Conservation (phyloP, 2,888 invertebrate species). For the Hydraecia micacea region DNA sequence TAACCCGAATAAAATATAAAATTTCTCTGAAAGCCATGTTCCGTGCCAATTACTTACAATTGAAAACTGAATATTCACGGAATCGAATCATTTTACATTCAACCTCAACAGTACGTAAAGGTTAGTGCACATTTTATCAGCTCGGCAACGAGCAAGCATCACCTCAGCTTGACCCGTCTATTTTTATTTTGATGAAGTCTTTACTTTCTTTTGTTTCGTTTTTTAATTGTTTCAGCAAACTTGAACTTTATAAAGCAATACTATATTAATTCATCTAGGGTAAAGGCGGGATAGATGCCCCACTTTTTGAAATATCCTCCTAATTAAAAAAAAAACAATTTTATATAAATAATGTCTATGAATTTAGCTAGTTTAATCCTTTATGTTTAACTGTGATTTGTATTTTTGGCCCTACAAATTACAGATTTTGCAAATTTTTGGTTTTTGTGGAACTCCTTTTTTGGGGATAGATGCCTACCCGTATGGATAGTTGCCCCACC, state of each 20-base stretch:
- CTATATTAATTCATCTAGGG: neutral
- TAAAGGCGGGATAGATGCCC: too few species aligned
- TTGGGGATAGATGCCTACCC: too few species aligned
- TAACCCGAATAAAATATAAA: slow-evolving; percentile 10
- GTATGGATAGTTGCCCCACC: too few species aligned
- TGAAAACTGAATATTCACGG: slow-evolving; percentile 15
- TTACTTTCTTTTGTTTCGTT: too few species aligned
- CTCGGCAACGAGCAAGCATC: neutral
- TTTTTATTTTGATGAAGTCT: neutral
- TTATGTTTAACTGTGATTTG: too few species aligned
- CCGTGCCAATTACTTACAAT: slow-evolving; percentile 17
- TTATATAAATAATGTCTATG: too few species aligned
- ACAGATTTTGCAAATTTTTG: too few species aligned
- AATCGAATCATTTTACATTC: slow-evolving; percentile 31
- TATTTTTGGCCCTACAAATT: too few species aligned
- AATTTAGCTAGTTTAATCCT: too few species aligned
- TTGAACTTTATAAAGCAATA: neutral
- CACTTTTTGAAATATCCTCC: too few species aligned
- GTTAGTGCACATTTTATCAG: neutral
- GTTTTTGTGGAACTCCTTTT: too few species aligned
- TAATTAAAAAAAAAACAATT: too few species aligned
- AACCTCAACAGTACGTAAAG: neutral
- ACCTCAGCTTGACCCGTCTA: neutral
- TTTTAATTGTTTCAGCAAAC: neutral
- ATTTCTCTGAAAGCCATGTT: slow-evolving; percentile 24